Base-by-base conservation (phyloP, 1,140 invertebrate genomes). In the Drosophila nannoptera region DNA sequence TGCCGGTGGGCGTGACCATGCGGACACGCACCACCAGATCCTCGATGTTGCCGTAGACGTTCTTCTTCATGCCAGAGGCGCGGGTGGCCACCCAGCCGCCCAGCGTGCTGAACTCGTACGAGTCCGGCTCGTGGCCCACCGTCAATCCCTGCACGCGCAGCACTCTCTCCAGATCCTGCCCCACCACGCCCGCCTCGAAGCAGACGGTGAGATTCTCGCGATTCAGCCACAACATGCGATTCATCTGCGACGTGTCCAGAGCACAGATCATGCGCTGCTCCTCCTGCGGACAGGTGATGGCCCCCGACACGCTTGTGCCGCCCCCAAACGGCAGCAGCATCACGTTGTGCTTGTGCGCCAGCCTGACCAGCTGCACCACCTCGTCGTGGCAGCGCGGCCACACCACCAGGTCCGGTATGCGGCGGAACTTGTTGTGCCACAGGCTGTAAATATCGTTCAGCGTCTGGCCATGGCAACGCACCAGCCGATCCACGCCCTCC, bases 41-140 rank as follows among this genome's bases (percentile, higher is more conserved):
- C 90, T 99, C 97, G 59, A 99, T 99, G 87, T 99, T 99, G 0
- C 98, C 98, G 82, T 99, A 99, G 0, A 95, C 94, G 88, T 99
- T 99, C 90, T 99, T 99, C 90, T 99, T 99, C 98, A 99, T 99
- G 8, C 98, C 98, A 22, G 97, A 99, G 0, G 98, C 98, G 75
- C 98, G 90, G 0, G 98, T 99, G 0, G 98, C 97, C 8, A 99
- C 96, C 98, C 98, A 99, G n/a, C 98, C 98, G 9, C 98, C 98
- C 7, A 99, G 91, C 71, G 97, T 98, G 9, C 95, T 97, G 89
- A 99, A 99, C 90, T 99, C 98, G 90, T 97, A 98, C 6, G 97
- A 99, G 90, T 99, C 98, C 0, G 98, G 98, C 89, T 99, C 98
- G 90, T 99, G 98, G 0, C 96, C 96, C 5, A 94, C 93, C 2